phyloP scores from a whole-genome alignment of 1,140 invertebrate genomes.

The Drosophila baimaii region DNA sequence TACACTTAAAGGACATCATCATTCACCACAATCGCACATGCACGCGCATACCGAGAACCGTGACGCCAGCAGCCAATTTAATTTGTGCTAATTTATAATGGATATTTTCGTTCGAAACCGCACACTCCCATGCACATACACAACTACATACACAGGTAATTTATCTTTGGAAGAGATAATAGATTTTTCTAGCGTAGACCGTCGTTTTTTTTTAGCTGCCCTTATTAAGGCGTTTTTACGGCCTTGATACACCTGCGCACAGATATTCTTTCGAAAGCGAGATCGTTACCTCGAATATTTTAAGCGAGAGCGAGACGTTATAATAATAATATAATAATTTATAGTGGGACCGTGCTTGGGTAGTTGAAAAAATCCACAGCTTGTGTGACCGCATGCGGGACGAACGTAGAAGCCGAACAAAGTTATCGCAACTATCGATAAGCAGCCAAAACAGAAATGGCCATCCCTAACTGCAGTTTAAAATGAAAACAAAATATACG shows the following conservation, averaged over 20 bases:
- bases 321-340: conserved; percentile 20
- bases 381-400: background rate
- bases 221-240: conserved; percentile 33
- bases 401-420: too few relatives aligned
- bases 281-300: conserved; percentile 26
- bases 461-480: background rate
- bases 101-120: conserved; percentile 27
- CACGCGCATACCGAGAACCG: background rate
- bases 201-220: conserved; percentile 13
- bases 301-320: conserved; percentile 27
- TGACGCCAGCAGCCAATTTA: conserved; percentile 13
- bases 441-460: background rate
- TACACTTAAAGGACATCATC: background rate
- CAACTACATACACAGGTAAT: conserved; percentile 13
- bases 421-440: too few relatives aligned
- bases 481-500: conserved; percentile 44
- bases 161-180: conserved; percentile 2
- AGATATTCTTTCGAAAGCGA: conserved; percentile 27
- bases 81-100: conserved; percentile 29
- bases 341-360: background rate
- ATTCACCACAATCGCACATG: background rate
- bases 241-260: conserved; percentile 21
- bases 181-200: conserved; percentile 4
- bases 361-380: background rate
- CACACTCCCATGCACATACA: conserved; percentile 10